These are phyloP conservation scores for Sebastes iracundus DNA, from an alignment of 2,797 vertebrate species.

Conservation along the genomic window DNA sequence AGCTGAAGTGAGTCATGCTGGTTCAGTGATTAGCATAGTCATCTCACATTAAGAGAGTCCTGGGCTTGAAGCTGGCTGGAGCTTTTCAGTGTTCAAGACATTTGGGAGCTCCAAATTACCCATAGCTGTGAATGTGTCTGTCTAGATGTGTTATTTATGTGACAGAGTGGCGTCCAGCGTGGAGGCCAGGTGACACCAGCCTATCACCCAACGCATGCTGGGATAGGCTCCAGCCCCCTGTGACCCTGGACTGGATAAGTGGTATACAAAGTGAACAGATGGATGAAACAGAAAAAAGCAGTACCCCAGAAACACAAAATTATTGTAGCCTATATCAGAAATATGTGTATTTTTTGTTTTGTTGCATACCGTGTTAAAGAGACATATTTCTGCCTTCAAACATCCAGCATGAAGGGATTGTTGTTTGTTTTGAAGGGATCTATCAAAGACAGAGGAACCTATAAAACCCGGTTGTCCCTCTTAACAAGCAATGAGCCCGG, in stretches of 20 bases:
- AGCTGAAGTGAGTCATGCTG: background rate
- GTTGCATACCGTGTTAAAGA: background rate
- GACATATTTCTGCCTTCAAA: background rate
- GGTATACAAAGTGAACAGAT: slow-evolving; percentile 5
- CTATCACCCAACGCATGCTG: background rate
- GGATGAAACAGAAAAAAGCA: background rate
- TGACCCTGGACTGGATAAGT: slow-evolving; percentile 3
- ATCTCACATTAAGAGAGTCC: background rate
- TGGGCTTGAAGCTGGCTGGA: background rate
- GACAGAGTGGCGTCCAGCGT: background rate
- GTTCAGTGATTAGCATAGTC: background rate
- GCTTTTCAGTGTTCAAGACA: background rate
- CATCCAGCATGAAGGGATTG: background rate
- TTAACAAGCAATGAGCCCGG: slow-evolving; percentile 43
- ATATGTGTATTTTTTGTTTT: background rate
- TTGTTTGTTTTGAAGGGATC: background rate
- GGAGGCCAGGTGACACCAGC: background rate
- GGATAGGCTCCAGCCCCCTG: background rate
- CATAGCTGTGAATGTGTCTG: slow-evolving; percentile 2
- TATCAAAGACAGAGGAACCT: background rate
- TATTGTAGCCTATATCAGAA: background rate
- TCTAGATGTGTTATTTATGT: slow-evolving; percentile 2
- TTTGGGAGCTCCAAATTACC: background rate
- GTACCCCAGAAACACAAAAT: background rate
- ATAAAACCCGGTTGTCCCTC: slow-evolving; percentile 5